Evolutionary conservation across 2,113 vertebrate species (phyloP), one percentile per base, ranked within the genome.

Genomic region (Cynocephalus volans): DNA sequence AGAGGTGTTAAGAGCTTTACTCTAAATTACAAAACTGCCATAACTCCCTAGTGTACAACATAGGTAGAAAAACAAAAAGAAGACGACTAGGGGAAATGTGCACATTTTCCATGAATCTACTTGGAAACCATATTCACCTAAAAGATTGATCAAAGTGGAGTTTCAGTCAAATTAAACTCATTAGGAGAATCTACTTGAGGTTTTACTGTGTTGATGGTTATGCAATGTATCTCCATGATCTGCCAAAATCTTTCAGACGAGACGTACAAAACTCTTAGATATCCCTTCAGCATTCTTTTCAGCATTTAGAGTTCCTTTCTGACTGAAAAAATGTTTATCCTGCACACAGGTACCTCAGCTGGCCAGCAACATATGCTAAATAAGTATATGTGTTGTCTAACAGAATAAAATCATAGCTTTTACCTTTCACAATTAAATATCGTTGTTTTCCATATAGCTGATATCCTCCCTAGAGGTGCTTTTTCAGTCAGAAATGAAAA

Each of bases 401-500:
- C 21, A 18, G 33, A 92, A 79, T 48, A 7, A 77, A 92, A 24
- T 64, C 5, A 76, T 67, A 41, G 72, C 4, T 65, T 64, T 80
- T 52, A 89, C 54, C 52, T 85, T 65, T 67, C 19, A 79, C 21
- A 86, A 23, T 56, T 3, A 89, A 89, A 65, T 45, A n/a, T 73
- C 48, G 87, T 73, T 50, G 11, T 45, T 83, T 90, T 92, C 33
- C 70, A 60, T 17, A 81, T 60, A 2, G 28, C 11, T 52, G 45
- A 65, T 12, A 33, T 26, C 10, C 76, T 58, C 5, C n/a, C 65
- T 18, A 28, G 24, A 82, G 23, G 11, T 90, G 11, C 0, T 36
- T 92, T 76, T 88, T 70, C 33, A 82, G 54, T 70, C 24, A 86
- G 60, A 36, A 92, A 89, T 85, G 24, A 86, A 86, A 81, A 81